Evolutionary conservation across 2,888 invertebrate genomes (phyloP).

Genomic region (Strigamia transsilvanica): DNA sequence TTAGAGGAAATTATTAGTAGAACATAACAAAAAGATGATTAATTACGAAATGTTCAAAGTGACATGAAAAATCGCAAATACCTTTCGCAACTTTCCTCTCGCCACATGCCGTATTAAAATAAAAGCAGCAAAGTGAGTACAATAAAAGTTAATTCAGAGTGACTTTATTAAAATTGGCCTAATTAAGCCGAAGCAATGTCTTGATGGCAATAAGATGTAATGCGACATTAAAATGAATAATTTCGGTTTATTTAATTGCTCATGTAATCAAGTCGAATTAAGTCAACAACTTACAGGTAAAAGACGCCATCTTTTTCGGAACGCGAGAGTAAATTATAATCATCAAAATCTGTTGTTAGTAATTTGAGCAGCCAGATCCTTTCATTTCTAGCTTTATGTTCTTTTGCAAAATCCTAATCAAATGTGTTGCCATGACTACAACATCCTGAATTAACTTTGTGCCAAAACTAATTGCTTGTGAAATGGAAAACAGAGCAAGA

Average conservation of each 20-base stretch:
- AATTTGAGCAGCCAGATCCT: conserved; percentile 49
- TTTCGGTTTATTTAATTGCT: conserved; percentile 45
- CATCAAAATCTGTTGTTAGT: conserved; percentile 48
- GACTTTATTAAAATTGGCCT: conserved; percentile 18
- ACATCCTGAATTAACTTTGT: conserved; percentile 43
- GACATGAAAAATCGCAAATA: conserved; percentile 13
- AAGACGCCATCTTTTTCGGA: conserved; percentile 21
- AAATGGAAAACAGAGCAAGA: conserved; percentile 49
- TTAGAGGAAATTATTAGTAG: conserved; percentile 17
- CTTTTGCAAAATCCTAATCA: conserved; percentile 31
- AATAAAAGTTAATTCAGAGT: conserved; percentile 25
- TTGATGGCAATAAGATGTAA: conserved; percentile 42
- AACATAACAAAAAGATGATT: conserved; percentile 29
- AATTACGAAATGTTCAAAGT: conserved; percentile 8
- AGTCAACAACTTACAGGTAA: conserved; percentile 29
- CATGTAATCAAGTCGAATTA: conserved; percentile 39
- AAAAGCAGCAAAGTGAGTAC: background rate
- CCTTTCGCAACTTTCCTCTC: background rate
- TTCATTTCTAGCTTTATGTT: conserved; percentile 43
- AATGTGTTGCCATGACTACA: conserved; percentile 35
- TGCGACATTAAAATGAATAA: conserved; percentile 23
- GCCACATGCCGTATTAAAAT: background rate
- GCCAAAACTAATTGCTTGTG: conserved; percentile 49
- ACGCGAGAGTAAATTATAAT: conserved; percentile 35
- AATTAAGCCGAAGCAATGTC: conserved; percentile 14